Conservation (phyloP, 2,797 vertebrate genomes). For the Sebastes steindachneri region DNA sequence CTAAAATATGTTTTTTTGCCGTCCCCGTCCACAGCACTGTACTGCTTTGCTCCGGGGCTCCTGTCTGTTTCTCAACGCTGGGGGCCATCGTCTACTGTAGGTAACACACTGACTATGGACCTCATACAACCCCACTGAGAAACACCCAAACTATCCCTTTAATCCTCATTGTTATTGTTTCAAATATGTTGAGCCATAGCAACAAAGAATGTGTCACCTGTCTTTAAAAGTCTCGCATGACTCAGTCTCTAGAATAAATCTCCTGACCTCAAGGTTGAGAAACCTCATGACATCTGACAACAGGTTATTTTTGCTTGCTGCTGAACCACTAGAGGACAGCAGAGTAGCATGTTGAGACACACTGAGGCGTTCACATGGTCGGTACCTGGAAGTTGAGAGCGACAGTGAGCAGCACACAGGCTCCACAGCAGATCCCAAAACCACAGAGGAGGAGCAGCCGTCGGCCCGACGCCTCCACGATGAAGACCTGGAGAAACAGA, state of each 20-base stretch:
- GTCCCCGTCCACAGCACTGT: too few relatives aligned
- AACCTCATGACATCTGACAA: not conserved
- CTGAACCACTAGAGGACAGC: conserved; percentile 51
- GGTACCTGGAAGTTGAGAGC: conserved; percentile 90
- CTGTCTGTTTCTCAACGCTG: too few relatives aligned
- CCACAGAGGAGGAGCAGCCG: conserved; percentile 88
- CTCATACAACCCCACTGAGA: too few relatives aligned
- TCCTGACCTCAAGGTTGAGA: not conserved
- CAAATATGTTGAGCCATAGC: not conserved
- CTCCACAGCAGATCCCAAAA: conserved; percentile 86
- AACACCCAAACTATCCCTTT: too few relatives aligned
- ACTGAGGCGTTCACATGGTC: not conserved
- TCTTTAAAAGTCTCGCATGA: not conserved
- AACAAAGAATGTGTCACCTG: not conserved
- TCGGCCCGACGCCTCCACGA: conserved; percentile 90
- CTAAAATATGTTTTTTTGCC: too few relatives aligned
- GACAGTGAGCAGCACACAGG: conserved; percentile 86
- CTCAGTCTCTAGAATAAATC: not conserved
- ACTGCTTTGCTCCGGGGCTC: fast-evolving
- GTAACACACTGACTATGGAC: too few relatives aligned
- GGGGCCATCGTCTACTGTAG: too few relatives aligned
- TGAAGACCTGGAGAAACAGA: conserved; percentile 84
- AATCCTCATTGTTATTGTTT: not conserved
- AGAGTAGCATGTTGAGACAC: not conserved
- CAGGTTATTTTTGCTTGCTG: too few relatives aligned